A percentile compares a stretch with the other conserved stretches of the same genome.
These are phyloP conservation scores for Thumatha senex DNA, from an alignment of 2,888 invertebrate species.

Conservation along the genomic window DNA sequence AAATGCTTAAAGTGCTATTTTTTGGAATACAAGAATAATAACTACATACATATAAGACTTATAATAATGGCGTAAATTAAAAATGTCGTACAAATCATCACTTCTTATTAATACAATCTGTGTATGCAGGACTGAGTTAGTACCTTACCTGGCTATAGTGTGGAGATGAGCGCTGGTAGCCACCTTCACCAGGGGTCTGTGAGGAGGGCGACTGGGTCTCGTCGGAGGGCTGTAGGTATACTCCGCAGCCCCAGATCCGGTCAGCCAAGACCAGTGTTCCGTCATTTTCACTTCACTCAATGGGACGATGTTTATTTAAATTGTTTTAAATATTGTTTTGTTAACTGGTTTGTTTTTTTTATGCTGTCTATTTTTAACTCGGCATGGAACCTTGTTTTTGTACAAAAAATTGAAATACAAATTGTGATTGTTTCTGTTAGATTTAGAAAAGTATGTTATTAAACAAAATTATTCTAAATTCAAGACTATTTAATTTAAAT, in stretches of 20 bases:
- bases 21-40: too few species aligned
- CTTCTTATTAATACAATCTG: too few species aligned
- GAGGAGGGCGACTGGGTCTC: slow-evolving; percentile 69
- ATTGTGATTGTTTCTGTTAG: background rate
- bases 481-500: too few species aligned
- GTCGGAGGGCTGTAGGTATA: slow-evolving; percentile 78
- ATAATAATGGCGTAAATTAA: too few species aligned
- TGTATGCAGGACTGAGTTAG: background rate
- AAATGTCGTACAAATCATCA: too few species aligned
- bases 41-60: too few species aligned
- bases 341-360: too few species aligned
- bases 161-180: slow-evolving; percentile 75
- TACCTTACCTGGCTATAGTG: slow-evolving; percentile 69
- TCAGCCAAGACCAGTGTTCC: slow-evolving; percentile 78
- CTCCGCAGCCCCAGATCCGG: slow-evolving; percentile 63
- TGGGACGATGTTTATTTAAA: background rate
- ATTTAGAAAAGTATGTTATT: background rate
- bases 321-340: too few species aligned
- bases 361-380: too few species aligned
- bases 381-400: background rate
- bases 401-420: background rate
- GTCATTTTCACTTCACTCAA: slow-evolving; percentile 47
- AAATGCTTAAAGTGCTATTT: too few species aligned
- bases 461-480: too few species aligned
- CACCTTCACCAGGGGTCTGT: slow-evolving; percentile 73